Evolutionary conservation across 2,797 vertebrate species (phyloP).

Genomic region (Sphaeramia orbicularis): DNA sequence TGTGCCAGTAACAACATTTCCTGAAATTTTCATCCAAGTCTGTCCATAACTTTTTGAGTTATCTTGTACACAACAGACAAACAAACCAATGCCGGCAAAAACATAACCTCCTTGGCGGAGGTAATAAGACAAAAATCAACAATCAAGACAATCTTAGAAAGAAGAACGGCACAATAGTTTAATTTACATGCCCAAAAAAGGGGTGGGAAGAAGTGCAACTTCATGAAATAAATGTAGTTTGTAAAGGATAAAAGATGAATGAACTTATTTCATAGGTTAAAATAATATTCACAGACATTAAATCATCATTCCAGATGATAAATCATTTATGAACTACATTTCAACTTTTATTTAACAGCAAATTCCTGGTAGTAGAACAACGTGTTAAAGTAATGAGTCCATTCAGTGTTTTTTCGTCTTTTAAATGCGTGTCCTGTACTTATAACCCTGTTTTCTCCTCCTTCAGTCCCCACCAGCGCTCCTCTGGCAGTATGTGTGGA

Average conservation of each 20-base stretch:
- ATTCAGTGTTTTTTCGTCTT: neutral
- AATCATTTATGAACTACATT: neutral
- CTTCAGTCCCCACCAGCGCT: conserved; percentile 88
- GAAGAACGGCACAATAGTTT: too few species aligned
- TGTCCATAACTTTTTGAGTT: too few species aligned
- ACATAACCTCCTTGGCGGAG: too few species aligned
- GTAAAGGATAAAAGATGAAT: neutral
- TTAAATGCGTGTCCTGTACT: neutral
- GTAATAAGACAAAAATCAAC: too few species aligned
- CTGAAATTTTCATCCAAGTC: too few species aligned
- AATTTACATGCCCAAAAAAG: too few species aligned
- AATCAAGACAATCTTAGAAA: too few species aligned
- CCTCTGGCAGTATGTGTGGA: conserved; percentile 87
- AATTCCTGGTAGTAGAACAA: neutral
- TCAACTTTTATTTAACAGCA: neutral
- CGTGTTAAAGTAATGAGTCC: neutral
- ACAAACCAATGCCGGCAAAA: too few species aligned
- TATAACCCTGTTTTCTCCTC: conserved; percentile 6
- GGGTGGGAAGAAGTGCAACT: too few species aligned
- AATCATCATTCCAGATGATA: neutral
- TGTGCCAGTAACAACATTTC: too few species aligned
- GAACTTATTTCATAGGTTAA: neutral
- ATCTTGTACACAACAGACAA: too few species aligned
- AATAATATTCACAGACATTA: neutral
- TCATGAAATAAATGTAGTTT: neutral